phyloP scores from a whole-genome alignment of 2,888 invertebrate genomes.

The Andrena bicolor region DNA sequence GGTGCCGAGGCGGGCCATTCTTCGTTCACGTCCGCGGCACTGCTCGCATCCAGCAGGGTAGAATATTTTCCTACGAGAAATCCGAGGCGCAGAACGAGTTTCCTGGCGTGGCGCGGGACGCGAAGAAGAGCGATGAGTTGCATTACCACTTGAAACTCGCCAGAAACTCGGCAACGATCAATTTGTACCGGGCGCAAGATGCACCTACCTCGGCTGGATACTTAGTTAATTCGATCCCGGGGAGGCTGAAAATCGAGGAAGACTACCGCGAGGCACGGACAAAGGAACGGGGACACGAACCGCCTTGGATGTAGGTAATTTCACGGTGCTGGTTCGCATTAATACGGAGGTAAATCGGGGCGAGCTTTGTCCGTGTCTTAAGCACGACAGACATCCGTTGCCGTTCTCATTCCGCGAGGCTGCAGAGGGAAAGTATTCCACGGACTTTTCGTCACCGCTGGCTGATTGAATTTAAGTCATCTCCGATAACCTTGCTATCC shows the following conservation, averaged over 20 bases:
- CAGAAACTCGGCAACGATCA: slow-evolving; percentile 63
- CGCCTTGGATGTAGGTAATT: slow-evolving; percentile 77
- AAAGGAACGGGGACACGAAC: slow-evolving; percentile 48
- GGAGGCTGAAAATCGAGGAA: slow-evolving; percentile 52
- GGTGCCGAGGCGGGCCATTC: not conserved
- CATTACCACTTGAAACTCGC: slow-evolving; percentile 65
- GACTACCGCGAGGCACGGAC: slow-evolving; percentile 33
- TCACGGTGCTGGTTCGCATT: slow-evolving; percentile 81
- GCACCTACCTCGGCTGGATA: slow-evolving; percentile 50
- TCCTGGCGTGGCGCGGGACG: slow-evolving; percentile 36
- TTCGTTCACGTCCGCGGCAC: not conserved
- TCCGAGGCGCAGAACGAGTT: slow-evolving; percentile 49
- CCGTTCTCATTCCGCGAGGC: not conserved
- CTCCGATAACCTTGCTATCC: slow-evolving; percentile 50
- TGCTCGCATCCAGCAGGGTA: slow-evolving; percentile 20
- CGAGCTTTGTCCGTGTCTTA: slow-evolving; percentile 47
- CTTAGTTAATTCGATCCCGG: slow-evolving; percentile 60
- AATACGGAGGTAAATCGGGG: slow-evolving; percentile 67
- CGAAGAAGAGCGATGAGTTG: slow-evolving; percentile 62
- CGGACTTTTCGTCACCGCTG: slow-evolving; percentile 65
- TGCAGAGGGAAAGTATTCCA: slow-evolving; percentile 32
- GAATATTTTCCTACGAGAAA: slow-evolving; percentile 49
- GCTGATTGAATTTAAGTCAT: slow-evolving; percentile 62
- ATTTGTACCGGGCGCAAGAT: slow-evolving; percentile 46
- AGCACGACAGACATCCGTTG: slow-evolving; percentile 32